Conservation (phyloP, 2,888 invertebrate genomes). For the Tipula confusa region DNA sequence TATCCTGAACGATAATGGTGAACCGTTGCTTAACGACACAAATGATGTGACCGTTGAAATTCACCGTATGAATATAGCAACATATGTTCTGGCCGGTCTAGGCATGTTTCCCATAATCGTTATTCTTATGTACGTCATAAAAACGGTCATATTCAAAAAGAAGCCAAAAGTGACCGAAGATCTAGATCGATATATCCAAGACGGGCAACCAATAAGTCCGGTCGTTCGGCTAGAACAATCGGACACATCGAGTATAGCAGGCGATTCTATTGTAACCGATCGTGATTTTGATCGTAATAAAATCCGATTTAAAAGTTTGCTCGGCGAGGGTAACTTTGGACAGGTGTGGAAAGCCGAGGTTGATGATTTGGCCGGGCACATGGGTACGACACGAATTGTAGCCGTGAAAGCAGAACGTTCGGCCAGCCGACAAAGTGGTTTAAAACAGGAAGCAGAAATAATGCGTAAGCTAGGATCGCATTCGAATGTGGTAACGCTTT, state of each 20-base stretch:
- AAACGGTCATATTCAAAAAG: slow-evolving; percentile 54
- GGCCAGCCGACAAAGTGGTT: slow-evolving; percentile 68
- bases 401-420: slow-evolving; percentile 81
- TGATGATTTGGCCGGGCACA: slow-evolving; percentile 70
- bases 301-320: slow-evolving; percentile 68
- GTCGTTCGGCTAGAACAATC: slow-evolving; percentile 45
- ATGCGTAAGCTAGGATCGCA: slow-evolving; percentile 81
- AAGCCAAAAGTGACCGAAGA: slow-evolving; percentile 55
- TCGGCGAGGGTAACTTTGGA: slow-evolving; percentile 83
- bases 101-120: slow-evolving; percentile 58
- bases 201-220: slow-evolving; percentile 51
- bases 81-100: slow-evolving; percentile 58
- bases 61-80: slow-evolving; percentile 58
- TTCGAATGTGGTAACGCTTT: slow-evolving; percentile 73
- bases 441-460: slow-evolving; percentile 74
- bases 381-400: slow-evolving; percentile 72
- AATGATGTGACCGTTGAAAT: slow-evolving; percentile 57
- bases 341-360: slow-evolving; percentile 86
- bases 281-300: slow-evolving; percentile 74
- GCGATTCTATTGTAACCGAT: slow-evolving; percentile 44
- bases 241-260: slow-evolving; percentile 40
- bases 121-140: slow-evolving; percentile 55
- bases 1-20: slow-evolving; percentile 26
- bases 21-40: slow-evolving; percentile 41
- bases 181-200: slow-evolving; percentile 60